A percentile compares a stretch with the other conserved stretches of the same genome.
Conservation (phyloP, 2,888 invertebrate genomes). For the Volucella zonaria region DNA sequence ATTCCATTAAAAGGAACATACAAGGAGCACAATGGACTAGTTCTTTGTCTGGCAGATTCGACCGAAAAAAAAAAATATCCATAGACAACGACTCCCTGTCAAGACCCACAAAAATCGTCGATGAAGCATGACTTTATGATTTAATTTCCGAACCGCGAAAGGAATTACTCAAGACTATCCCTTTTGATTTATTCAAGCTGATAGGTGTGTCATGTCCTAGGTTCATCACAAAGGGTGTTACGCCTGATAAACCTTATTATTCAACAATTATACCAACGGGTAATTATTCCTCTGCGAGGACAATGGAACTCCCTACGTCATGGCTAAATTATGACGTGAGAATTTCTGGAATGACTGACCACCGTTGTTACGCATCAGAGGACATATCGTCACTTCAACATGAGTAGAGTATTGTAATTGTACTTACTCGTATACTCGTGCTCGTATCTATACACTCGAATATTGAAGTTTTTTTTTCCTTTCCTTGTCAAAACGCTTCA, state of each 20-base stretch:
- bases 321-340: slow-evolving; percentile 25
- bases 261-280: slow-evolving; percentile 32
- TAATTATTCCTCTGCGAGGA: background rate
- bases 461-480: no score
- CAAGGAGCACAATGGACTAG: no score
- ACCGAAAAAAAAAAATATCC: background rate
- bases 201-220: slow-evolving; percentile 34
- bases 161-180: slow-evolving; percentile 12
- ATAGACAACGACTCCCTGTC: background rate
- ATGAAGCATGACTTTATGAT: slow-evolving; percentile 49
- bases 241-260: slow-evolving; percentile 25
- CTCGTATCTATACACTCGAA: no score
- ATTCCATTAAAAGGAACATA: no score
- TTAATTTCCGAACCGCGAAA: slow-evolving; percentile 28
- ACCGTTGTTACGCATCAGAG: no score
- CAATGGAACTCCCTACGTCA: background rate
- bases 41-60: no score
- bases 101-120: slow-evolving; percentile 3
- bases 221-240: slow-evolving; percentile 12
- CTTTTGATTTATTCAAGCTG: slow-evolving; percentile 22
- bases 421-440: no score
- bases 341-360: background rate
- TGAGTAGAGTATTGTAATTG: no score
- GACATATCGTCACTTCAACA: no score
- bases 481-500: no score